A percentile compares a stretch with the other conserved stretches of the same genome.
Conservation (phyloP, 37 sponge, comb jelly and placozoan genomes). For the Geodia barretti region DNA sequence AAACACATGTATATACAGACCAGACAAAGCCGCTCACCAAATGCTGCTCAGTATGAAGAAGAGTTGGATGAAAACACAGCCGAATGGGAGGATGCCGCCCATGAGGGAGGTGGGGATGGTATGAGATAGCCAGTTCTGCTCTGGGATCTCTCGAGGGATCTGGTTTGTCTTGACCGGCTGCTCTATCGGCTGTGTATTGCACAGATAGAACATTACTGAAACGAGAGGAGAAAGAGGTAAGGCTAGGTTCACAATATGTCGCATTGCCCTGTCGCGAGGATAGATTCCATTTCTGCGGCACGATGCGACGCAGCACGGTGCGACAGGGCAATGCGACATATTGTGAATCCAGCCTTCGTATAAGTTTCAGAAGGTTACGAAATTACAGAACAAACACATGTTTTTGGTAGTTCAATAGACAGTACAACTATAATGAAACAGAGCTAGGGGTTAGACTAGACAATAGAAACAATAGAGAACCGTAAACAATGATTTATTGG, state of each 20-base stretch:
- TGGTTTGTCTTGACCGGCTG: conserved; percentile 94
- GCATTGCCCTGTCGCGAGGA: too few relatives aligned
- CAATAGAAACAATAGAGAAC: too few relatives aligned
- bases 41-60: conserved; percentile 98
- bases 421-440: too few relatives aligned
- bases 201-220: not conserved
- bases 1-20: not conserved
- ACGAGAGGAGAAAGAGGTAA: not conserved
- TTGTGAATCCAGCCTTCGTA: too few relatives aligned
- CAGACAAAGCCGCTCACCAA: conserved; percentile 76
- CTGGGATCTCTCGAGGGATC: conserved; percentile 97
- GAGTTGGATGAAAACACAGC: conserved; percentile 97
- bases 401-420: too few relatives aligned
- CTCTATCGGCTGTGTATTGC: conserved; percentile 66
- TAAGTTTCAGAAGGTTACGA: too few relatives aligned
- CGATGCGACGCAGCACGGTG: too few relatives aligned
- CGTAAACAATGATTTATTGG: too few relatives aligned
- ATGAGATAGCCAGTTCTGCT: conserved; percentile 86
- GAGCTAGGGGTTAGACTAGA: too few relatives aligned
- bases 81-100: conserved; percentile 98
- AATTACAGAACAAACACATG: too few relatives aligned
- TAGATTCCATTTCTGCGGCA: too few relatives aligned
- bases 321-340: too few relatives aligned
- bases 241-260: not conserved
- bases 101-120: conserved; percentile 83